Conservation (phyloP, 2,888 invertebrate genomes). For the Hypercompe scribonia region DNA sequence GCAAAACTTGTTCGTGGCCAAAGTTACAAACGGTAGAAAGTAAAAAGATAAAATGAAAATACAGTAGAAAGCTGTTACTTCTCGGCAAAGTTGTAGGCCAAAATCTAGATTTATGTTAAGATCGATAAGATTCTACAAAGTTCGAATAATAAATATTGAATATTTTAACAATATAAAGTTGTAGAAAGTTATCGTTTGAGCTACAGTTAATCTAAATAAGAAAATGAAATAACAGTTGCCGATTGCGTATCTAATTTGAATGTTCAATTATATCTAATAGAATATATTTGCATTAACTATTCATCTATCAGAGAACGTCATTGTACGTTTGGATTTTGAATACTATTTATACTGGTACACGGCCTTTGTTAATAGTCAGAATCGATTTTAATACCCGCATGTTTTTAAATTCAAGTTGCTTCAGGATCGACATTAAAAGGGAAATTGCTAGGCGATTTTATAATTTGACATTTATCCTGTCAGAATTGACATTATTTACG, state of each 20-base stretch:
- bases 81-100: too few species aligned
- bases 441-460: background rate
- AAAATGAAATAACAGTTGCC: background rate
- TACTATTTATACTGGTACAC: background rate
- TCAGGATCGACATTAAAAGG: background rate
- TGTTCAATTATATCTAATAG: background rate
- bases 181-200: background rate
- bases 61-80: too few species aligned
- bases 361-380: background rate
- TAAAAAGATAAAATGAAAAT: too few species aligned
- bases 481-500: too few species aligned
- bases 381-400: slow-evolving; percentile 9
- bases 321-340: background rate
- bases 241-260: background rate
- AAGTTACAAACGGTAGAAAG: background rate
- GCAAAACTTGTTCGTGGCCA: background rate
- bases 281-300: background rate
- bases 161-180: too few species aligned
- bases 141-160: too few species aligned
- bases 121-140: background rate
- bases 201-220: background rate
- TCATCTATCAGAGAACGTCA: background rate
- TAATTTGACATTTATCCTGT: background rate
- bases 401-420: background rate
- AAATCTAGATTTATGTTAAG: background rate